Percentiles rank a stretch among this genome's conserved stretches.
Conservation (phyloP, 2,888 invertebrate species). For the Trachelus iudaicus region DNA sequence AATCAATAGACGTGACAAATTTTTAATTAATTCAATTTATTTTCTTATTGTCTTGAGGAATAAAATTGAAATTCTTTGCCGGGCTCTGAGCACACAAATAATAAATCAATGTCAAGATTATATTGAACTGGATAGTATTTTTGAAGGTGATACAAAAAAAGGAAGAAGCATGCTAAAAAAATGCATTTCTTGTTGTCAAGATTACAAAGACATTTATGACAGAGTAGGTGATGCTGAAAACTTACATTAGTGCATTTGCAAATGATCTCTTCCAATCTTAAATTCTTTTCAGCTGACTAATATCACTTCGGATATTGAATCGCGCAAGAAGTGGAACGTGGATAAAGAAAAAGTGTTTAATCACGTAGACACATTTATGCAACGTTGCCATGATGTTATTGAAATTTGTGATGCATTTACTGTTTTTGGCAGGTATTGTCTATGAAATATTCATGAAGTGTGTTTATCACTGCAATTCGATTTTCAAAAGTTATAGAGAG, state of each 20-base stretch:
- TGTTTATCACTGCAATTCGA: neutral
- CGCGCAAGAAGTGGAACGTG: slow-evolving; percentile 65
- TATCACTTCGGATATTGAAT: slow-evolving; percentile 12
- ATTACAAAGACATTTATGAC: slow-evolving; percentile 66
- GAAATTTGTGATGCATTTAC: slow-evolving; percentile 70
- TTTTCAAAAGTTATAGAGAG: slow-evolving; percentile 59
- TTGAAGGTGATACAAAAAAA: slow-evolving; percentile 66
- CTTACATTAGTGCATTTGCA: neutral
- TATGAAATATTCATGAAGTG: no score
- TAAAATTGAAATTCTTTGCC: slow-evolving; percentile 60
- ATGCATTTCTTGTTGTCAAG: slow-evolving; percentile 67
- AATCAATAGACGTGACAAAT: neutral
- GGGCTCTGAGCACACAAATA: slow-evolving; percentile 69
- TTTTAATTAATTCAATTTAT: neutral
- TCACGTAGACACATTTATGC: slow-evolving; percentile 69
- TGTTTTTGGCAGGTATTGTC: slow-evolving; percentile 67
- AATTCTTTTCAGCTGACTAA: slow-evolving; percentile 30
- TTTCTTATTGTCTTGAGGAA: slow-evolving; percentile 28
- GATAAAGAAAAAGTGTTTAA: slow-evolving; percentile 68
- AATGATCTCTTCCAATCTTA: neutral
- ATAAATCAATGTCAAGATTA: slow-evolving; percentile 66
- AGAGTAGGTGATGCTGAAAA: slow-evolving; percentile 49
- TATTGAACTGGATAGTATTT: slow-evolving; percentile 66
- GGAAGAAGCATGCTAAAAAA: slow-evolving; percentile 65
- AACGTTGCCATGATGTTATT: slow-evolving; percentile 69